Conservation (phyloP, 2,797 vertebrate genomes). For the Alauda arvensis region DNA sequence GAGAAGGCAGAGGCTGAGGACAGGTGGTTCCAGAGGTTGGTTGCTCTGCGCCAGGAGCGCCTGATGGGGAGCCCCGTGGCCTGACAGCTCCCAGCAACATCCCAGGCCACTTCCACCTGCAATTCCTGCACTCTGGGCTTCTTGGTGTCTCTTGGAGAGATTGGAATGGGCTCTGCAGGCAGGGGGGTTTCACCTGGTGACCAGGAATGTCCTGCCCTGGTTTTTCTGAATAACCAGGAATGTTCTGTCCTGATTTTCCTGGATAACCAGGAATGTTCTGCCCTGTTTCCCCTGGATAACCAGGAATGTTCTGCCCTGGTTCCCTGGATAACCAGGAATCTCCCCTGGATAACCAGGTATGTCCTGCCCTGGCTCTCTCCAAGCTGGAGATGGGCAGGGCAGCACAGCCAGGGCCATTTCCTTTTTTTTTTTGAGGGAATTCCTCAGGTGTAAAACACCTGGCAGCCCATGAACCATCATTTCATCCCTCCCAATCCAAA, state of each 20-base stretch:
- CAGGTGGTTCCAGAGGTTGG: constrained; percentile 88
- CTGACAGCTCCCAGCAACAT: constrained; percentile 30
- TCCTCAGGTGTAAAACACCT: neutral
- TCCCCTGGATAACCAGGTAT: neutral
- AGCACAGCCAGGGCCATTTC: neutral
- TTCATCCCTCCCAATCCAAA: neutral
- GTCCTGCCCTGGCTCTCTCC: neutral
- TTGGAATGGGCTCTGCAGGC: neutral
- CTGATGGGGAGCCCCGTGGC: constrained; percentile 94
- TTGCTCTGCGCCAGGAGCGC: constrained; percentile 90
- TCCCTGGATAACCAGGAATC: too few species aligned
- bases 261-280: neutral
- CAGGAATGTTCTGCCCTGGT: neutral
- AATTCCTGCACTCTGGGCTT: rapidly evolving
- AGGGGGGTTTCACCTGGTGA: neutral
- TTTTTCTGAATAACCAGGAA: rapidly evolving
- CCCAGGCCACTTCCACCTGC: neutral
- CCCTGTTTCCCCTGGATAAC: neutral
- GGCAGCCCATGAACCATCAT: neutral
- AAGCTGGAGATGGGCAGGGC: neutral
- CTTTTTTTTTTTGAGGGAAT: neutral
- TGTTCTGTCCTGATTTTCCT: neutral
- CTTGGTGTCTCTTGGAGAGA: neutral
- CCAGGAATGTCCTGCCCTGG: neutral
- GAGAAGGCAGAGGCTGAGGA: constrained; percentile 91